Percentiles rank a stretch among this genome's conserved stretches.
Evolutionary conservation across 2,888 invertebrate species (phyloP).

Genomic region (Melieria picta): DNA sequence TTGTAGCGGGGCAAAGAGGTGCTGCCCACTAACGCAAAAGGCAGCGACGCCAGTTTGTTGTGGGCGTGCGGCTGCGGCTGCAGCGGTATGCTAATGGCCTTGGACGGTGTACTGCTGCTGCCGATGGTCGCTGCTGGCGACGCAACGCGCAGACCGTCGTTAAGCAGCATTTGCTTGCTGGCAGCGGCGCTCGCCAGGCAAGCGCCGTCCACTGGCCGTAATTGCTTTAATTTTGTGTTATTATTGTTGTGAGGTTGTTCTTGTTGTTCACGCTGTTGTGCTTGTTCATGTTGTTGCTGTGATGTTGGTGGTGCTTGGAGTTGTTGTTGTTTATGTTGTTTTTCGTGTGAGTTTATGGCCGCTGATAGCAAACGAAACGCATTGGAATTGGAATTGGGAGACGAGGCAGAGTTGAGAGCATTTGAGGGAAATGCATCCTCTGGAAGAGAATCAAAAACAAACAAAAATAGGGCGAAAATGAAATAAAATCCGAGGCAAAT

Average conservation of each 20-base stretch:
- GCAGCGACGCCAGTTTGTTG: not conserved
- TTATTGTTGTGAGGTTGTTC: constrained; percentile 38
- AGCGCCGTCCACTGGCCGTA: constrained; percentile 41
- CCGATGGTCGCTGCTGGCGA: constrained; percentile 44
- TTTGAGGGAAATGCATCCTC: constrained; percentile 62
- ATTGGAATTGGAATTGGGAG: constrained; percentile 44
- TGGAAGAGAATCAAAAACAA: constrained; percentile 49
- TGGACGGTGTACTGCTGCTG: constrained; percentile 41
- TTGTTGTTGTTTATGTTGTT: constrained; percentile 37
- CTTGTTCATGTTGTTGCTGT: constrained; percentile 42
- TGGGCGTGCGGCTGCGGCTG: constrained; percentile 38
- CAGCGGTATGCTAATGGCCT: constrained; percentile 42
- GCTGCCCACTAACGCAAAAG: constrained; percentile 30
- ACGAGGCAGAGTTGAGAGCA: constrained; percentile 46
- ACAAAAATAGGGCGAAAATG: constrained; percentile 38
- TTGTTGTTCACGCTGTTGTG: constrained; percentile 20
- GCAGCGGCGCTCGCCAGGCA: constrained; percentile 38
- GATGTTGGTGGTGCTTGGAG: constrained; percentile 41
- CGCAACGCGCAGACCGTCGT: constrained; percentile 49
- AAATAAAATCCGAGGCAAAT: constrained; percentile 33
- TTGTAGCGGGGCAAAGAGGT: constrained; percentile 48
- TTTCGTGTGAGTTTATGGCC: constrained; percentile 33
- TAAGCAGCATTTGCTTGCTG: constrained; percentile 45
- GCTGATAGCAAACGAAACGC: constrained; percentile 42
- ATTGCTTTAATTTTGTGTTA: constrained; percentile 37